Conservation (phyloP, 2,888 invertebrate genomes). For the Ophion ellenae region DNA sequence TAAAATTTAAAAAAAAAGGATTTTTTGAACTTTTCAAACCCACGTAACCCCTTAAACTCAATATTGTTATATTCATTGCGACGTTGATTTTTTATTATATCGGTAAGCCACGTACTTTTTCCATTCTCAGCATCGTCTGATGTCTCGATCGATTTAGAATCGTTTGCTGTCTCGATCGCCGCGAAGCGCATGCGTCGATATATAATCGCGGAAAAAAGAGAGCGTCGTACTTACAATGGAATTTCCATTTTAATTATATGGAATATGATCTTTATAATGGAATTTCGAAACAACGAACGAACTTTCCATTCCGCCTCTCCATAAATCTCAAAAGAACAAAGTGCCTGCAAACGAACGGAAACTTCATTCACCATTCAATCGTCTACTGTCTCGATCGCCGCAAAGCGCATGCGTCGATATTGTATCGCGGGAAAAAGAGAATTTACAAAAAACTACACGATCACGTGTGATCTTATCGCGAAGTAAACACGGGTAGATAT, state of each 20-base stretch:
- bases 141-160: not conserved
- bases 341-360: not conserved
- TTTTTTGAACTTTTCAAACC: too few species aligned
- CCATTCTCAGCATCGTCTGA: too few species aligned
- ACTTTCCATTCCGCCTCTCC: not conserved
- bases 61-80: too few species aligned
- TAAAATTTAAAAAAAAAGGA: too few species aligned
- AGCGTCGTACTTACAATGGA: too few species aligned
- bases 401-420: not conserved
- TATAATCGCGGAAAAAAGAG: slow-evolving; percentile 22
- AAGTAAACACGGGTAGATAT: not conserved
- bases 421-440: slow-evolving; percentile 25
- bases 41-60: too few species aligned
- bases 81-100: too few species aligned
- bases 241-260: too few species aligned
- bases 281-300: not conserved
- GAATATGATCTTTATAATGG: not conserved
- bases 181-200: not conserved
- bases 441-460: slow-evolving; percentile 11
- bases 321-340: not conserved
- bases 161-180: not conserved
- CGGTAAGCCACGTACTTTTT: too few species aligned
- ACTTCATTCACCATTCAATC: not conserved
- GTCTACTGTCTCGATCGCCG: not conserved
- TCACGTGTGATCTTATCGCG: not conserved